Conservation (phyloP, 2,888 invertebrate species). For the Argyresthia goedartella region DNA sequence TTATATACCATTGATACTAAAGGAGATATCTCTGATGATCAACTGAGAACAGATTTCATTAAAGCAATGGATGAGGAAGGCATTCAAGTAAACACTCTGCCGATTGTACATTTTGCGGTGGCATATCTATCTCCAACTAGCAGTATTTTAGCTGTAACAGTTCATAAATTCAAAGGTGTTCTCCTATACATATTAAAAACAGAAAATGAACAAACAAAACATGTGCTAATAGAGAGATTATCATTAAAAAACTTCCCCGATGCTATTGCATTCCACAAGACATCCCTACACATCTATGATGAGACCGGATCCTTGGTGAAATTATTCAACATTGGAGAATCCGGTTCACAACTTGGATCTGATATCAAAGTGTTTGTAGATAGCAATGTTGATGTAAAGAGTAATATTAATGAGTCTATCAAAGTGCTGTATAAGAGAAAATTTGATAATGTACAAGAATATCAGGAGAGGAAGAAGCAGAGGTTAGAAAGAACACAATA, state of each 20-base stretch:
- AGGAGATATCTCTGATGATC: constrained; percentile 37
- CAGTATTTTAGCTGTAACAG: constrained; percentile 61
- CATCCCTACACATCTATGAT: constrained; percentile 46
- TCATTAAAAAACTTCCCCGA: constrained; percentile 47
- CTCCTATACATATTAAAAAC: constrained; percentile 52
- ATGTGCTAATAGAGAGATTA: constrained; percentile 41
- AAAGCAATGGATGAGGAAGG: constrained; percentile 67
- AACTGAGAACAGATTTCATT: constrained; percentile 51
- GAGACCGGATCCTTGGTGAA: constrained; percentile 25
- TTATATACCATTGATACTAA: constrained; percentile 56
- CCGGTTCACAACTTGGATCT: constrained; percentile 14
- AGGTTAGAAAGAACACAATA: constrained; percentile 68
- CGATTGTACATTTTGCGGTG: constrained; percentile 56
- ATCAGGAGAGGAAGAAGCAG: constrained; percentile 80
- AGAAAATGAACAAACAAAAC: constrained; percentile 26
- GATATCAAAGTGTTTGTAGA: constrained; percentile 33
- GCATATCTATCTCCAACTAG: constrained; percentile 30
- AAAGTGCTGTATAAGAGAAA: constrained; percentile 81
- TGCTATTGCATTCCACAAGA: constrained; percentile 38
- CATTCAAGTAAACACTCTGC: constrained; percentile 65
- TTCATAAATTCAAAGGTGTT: constrained; percentile 59
- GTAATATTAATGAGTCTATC: constrained; percentile 38
- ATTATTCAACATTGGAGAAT: too few species aligned
- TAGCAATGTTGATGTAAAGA: constrained; percentile 10
- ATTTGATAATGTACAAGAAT: constrained; percentile 85